Evolutionary conservation across 1,140 invertebrate species (phyloP).

Genomic region (Mercenaria mercenaria): DNA sequence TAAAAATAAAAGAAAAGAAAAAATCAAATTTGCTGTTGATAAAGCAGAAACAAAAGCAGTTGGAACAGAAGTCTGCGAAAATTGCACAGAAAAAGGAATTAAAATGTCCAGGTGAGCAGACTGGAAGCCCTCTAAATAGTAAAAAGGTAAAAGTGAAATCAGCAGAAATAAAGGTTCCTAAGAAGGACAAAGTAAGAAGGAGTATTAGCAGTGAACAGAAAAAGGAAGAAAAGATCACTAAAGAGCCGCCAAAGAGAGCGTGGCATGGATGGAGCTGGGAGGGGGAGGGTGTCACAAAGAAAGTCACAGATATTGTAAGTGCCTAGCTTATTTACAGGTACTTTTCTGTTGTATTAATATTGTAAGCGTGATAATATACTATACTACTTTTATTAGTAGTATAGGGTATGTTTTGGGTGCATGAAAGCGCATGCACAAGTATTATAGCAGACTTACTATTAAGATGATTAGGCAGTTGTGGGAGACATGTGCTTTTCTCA

Average conservation of each 20-base stretch:
- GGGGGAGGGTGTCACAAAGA: slow-evolving; percentile 70
- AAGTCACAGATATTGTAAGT: slow-evolving; percentile 66
- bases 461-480: too few species aligned
- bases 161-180: not conserved
- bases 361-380: too few species aligned
- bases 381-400: too few species aligned
- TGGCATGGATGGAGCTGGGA: slow-evolving; percentile 75
- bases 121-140: not conserved
- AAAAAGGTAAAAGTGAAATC: slow-evolving; percentile 24
- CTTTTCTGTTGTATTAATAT: too few species aligned
- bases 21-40: not conserved
- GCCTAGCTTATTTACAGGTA: not conserved
- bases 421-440: too few species aligned
- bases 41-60: slow-evolving; percentile 30
- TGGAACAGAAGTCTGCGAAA: slow-evolving; percentile 29
- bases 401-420: too few species aligned
- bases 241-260: slow-evolving; percentile 26
- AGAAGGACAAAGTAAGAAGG: slow-evolving; percentile 8
- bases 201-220: slow-evolving; percentile 24
- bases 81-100: not conserved
- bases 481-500: too few species aligned
- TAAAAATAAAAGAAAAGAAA: slow-evolving; percentile 21
- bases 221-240: slow-evolving; percentile 38
- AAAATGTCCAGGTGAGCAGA: not conserved
- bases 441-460: too few species aligned